phyloP scores from a whole-genome alignment of 1,140 invertebrate species.

The Leptinotarsa texana region DNA sequence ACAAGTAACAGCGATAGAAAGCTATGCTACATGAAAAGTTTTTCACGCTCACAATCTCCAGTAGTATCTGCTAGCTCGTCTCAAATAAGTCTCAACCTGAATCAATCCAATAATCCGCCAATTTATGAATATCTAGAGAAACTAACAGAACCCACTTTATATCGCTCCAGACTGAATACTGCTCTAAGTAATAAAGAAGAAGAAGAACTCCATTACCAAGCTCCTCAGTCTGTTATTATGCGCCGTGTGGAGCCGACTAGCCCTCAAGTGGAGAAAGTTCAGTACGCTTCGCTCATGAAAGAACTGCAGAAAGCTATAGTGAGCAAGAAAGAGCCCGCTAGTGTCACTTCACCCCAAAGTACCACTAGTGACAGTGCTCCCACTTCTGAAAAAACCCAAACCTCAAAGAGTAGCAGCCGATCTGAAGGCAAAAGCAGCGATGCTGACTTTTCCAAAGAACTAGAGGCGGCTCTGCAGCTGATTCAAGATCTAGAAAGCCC shows the following conservation, averaged over 20 bases:
- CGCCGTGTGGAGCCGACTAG: constrained; percentile 39
- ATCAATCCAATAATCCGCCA: constrained; percentile 41
- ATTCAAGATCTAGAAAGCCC: constrained; percentile 59
- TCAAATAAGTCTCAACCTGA: constrained; percentile 49
- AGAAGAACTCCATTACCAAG: constrained; percentile 47
- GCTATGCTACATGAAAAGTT: constrained; percentile 58
- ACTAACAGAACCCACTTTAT: constrained; percentile 54
- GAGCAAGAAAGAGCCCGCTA: constrained; percentile 48
- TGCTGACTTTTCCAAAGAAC: constrained; percentile 57
- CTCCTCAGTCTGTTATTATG: constrained; percentile 46
- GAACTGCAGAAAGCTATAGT: constrained; percentile 56
- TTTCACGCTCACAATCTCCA: constrained; percentile 57
- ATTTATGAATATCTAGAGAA: constrained; percentile 58
- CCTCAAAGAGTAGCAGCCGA: constrained; percentile 46
- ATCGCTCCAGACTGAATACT: constrained; percentile 53
- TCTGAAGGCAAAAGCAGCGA: constrained; percentile 54
- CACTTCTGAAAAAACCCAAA: constrained; percentile 42
- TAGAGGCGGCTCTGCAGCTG: constrained; percentile 58
- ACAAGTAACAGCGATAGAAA: constrained; percentile 54
- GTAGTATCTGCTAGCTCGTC: constrained; percentile 55
- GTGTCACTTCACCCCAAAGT: constrained; percentile 45
- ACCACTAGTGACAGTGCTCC: constrained; percentile 38
- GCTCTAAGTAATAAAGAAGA: constrained; percentile 47
- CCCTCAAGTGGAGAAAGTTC: constrained; percentile 52
- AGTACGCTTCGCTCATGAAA: constrained; percentile 58